Conservation (phyloP, 2,113 vertebrate species). For the cattle (Bos taurus) region DNA sequence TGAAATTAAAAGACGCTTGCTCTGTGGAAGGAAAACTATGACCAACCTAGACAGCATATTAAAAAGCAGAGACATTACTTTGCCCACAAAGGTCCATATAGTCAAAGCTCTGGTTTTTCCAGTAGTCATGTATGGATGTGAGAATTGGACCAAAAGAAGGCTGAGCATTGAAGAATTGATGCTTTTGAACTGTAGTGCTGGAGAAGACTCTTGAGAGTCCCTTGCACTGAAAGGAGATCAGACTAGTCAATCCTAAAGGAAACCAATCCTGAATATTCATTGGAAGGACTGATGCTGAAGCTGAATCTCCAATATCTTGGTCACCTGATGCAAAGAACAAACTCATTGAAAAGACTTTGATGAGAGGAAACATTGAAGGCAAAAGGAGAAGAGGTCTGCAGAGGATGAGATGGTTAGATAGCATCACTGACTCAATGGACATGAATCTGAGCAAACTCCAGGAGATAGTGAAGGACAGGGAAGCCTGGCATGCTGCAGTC, state of each 20-base stretch:
- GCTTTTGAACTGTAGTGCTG: not conserved
- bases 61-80: not conserved
- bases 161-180: not conserved
- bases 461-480: not conserved
- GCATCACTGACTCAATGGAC: not conserved
- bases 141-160: not conserved
- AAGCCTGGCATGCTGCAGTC: not conserved
- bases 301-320: not conserved
- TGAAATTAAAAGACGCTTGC: not conserved
- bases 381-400: not conserved
- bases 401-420: not conserved
- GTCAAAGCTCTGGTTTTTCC: not conserved
- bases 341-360: not conserved
- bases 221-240: not conserved
- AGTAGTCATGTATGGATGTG: not conserved
- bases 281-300: not conserved
- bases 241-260: not conserved
- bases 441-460: not conserved
- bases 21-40: not conserved
- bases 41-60: not conserved
- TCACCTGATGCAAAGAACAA: not conserved
- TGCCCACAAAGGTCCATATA: not conserved
- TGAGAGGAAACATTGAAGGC: not conserved
- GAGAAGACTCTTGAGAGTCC: not conserved
- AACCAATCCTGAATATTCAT: not conserved